Evolutionary conservation across 2,888 invertebrate genomes (phyloP).

Genomic region (Callinectes sapidus): DNA sequence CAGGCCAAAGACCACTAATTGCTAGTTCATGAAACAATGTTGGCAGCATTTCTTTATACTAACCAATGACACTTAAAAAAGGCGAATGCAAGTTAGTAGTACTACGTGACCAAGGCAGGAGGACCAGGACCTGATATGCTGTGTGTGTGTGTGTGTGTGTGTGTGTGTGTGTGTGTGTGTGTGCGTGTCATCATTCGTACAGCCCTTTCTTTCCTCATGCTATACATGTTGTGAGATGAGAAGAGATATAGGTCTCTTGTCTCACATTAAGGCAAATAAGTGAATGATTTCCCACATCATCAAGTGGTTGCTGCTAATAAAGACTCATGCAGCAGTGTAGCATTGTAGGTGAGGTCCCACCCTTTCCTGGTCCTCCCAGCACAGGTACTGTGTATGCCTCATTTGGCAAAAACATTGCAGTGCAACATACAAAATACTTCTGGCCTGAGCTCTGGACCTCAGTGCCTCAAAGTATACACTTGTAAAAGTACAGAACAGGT

Average conservation of each 20-base stretch:
- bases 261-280: neutral
- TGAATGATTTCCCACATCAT: neutral
- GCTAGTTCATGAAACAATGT: constrained; percentile 13
- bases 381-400: constrained; percentile 22
- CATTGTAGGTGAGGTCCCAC: neutral
- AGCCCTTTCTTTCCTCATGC: neutral
- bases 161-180: constrained; percentile 19
- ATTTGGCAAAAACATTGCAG: constrained; percentile 40
- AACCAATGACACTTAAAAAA: constrained; percentile 42
- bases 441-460: neutral
- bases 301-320: neutral
- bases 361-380: constrained; percentile 27
- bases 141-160: constrained; percentile 22
- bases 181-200: neutral
- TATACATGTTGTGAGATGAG: neutral
- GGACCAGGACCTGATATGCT: neutral
- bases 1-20: constrained; percentile 26
- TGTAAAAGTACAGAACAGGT: neutral
- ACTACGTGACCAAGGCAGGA: constrained; percentile 17
- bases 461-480: constrained; percentile 12
- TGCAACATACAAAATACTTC: constrained; percentile 46
- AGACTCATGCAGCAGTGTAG: neutral
- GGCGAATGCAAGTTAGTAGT: constrained; percentile 60
- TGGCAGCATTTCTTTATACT: neutral
- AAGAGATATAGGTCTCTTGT: neutral